A percentile compares a stretch with the other conserved stretches of the same genome.
These are phyloP conservation scores for Pampusana beccarii DNA, from an alignment of 2,113 vertebrate species.

Conservation along the genomic window DNA sequence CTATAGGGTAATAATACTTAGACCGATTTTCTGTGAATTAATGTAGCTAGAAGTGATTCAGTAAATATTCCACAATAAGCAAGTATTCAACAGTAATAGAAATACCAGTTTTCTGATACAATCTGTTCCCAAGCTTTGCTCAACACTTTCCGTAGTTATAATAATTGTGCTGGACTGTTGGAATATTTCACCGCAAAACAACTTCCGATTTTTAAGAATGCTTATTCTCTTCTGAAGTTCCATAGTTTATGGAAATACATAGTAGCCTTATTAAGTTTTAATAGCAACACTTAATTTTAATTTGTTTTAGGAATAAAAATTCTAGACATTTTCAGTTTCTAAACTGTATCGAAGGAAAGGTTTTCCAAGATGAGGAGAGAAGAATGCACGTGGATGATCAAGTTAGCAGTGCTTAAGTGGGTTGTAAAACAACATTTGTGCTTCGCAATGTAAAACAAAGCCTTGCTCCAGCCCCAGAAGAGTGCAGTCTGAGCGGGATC, in stretches of 20 bases:
- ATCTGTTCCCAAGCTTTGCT: slow-evolving; percentile 5
- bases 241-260: background rate
- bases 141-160: background rate
- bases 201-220: background rate
- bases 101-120: slow-evolving; percentile 21
- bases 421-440: background rate
- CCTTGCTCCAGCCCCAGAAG: background rate
- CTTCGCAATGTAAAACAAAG: background rate
- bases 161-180: background rate
- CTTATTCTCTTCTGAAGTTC: background rate
- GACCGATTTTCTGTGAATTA: slow-evolving; percentile 10
- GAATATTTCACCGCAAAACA: background rate
- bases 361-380: background rate
- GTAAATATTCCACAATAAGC: slow-evolving; percentile 22
- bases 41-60: slow-evolving; percentile 19
- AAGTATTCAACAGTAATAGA: background rate
- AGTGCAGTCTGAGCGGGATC: background rate
- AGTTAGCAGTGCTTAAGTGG: background rate
- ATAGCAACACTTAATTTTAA: background rate
- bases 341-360: background rate
- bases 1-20: background rate
- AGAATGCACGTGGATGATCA: background rate
- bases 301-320: background rate
- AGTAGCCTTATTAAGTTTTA: background rate
- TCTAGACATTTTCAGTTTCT: background rate